Percentiles rank a stretch among this genome's conserved stretches.
These are phyloP conservation scores for Acrobasis consociella DNA, from an alignment of 2,888 invertebrate genomes.

Conservation along the genomic window DNA sequence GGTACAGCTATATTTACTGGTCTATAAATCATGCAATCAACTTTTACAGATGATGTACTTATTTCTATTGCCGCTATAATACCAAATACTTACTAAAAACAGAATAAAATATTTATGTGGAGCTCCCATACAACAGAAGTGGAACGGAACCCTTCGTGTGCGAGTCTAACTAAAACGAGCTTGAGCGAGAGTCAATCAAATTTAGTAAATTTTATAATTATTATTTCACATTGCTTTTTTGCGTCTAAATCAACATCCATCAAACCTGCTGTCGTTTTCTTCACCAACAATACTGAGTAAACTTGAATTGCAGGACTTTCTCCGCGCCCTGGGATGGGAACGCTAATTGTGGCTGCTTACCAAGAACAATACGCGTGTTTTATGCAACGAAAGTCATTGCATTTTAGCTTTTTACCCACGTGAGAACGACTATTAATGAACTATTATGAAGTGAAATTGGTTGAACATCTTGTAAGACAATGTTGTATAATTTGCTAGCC, in stretches of 20 bases:
- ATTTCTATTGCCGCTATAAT: too few species aligned
- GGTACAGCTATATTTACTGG: too few species aligned
- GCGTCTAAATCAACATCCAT: neutral
- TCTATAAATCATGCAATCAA: too few species aligned
- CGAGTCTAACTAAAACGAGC: too few species aligned
- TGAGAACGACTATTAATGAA: conserved; percentile 23
- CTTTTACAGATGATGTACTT: too few species aligned
- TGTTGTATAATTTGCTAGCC: conserved; percentile 4
- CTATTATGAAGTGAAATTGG: conserved; percentile 16
- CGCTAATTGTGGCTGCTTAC: conserved; percentile 35
- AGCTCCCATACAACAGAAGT: too few species aligned
- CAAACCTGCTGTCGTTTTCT: conserved; percentile 31
- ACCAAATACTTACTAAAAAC: too few species aligned
- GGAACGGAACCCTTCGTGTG: too few species aligned
- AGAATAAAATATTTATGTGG: too few species aligned
- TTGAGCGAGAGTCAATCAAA: too few species aligned
- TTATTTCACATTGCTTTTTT: too few species aligned
- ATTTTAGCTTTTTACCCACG: conserved; percentile 37
- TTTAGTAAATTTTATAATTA: too few species aligned
- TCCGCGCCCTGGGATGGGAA: conserved; percentile 47
- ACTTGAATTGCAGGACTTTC: conserved; percentile 39
- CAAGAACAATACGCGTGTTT: conserved; percentile 61
- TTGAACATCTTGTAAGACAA: neutral
- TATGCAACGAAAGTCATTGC: conserved; percentile 73
- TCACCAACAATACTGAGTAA: conserved; percentile 34